Evolutionary conservation across 64 coral and sea anemone species (phyloP).

Genomic region (Stichodactyla mertensii): DNA sequence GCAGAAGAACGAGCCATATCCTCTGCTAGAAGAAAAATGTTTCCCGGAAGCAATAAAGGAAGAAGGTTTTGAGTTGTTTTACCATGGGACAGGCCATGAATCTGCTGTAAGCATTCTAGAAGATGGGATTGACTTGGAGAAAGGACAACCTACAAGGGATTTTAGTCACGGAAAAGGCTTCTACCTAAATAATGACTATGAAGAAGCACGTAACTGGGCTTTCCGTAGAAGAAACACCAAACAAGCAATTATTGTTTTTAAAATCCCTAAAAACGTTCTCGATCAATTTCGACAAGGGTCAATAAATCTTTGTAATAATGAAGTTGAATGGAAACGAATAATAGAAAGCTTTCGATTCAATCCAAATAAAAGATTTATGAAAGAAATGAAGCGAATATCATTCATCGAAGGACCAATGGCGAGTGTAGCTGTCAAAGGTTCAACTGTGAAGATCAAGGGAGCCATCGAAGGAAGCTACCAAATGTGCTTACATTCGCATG

Average conservation of each 20-base stretch:
- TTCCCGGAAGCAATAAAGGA: not conserved
- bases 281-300: not conserved
- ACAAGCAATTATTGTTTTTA: not conserved
- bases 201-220: constrained; percentile 20
- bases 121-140: not conserved
- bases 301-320: not conserved
- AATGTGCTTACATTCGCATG: not conserved
- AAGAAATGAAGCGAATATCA: not conserved
- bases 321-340: not conserved
- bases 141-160: not conserved
- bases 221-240: not conserved
- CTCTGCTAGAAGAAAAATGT: not conserved
- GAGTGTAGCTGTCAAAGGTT: not conserved
- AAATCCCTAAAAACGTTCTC: not conserved
- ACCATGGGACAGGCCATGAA: constrained; percentile 33
- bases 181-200: constrained; percentile 18
- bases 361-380: not conserved
- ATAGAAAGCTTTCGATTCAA: not conserved
- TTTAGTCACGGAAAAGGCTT: constrained; percentile 35
- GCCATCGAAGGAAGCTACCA: not conserved
- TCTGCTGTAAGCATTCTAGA: constrained; percentile 9
- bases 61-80: not conserved
- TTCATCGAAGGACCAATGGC: constrained; percentile 11
- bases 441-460: not conserved
- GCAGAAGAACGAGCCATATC: not conserved